Conservation (phyloP, 1,140 invertebrate genomes). For the Magallana angulata region DNA sequence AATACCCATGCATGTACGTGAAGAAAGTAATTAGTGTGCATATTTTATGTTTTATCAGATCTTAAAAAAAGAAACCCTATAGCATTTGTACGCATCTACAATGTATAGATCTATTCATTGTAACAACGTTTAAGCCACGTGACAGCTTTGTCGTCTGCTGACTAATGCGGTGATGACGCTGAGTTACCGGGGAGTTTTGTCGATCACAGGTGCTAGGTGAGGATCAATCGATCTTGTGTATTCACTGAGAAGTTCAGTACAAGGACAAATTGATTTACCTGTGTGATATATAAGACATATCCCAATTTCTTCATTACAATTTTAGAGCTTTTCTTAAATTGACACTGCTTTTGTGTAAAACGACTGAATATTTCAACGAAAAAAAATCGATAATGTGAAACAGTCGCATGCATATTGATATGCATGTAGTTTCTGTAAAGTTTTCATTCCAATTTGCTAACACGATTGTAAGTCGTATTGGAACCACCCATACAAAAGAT, state of each 20-base stretch:
- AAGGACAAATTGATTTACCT: background rate
- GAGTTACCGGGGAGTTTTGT: background rate
- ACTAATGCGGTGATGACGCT: background rate
- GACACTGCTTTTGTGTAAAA: background rate
- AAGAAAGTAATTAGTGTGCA: too few relatives aligned
- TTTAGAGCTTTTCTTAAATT: background rate
- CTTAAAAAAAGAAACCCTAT: too few relatives aligned
- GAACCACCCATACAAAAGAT: too few relatives aligned
- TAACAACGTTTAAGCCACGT: background rate
- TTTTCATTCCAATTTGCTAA: too few relatives aligned
- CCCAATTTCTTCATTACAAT: background rate
- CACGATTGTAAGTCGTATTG: too few relatives aligned
- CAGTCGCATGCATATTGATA: too few relatives aligned
- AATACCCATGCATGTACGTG: too few relatives aligned
- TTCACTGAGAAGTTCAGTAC: background rate
- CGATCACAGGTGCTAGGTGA: background rate
- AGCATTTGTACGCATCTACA: too few relatives aligned
- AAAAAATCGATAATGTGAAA: background rate
- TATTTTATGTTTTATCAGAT: too few relatives aligned
- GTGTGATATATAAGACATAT: background rate
- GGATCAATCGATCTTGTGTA: background rate
- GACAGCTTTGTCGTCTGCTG: slow-evolving; percentile 20
- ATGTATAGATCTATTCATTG: background rate
- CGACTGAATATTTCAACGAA: background rate
- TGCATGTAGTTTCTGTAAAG: too few relatives aligned